Conservation (phyloP, 2,888 invertebrate species). For the Xanthostigma xanthostigma region DNA sequence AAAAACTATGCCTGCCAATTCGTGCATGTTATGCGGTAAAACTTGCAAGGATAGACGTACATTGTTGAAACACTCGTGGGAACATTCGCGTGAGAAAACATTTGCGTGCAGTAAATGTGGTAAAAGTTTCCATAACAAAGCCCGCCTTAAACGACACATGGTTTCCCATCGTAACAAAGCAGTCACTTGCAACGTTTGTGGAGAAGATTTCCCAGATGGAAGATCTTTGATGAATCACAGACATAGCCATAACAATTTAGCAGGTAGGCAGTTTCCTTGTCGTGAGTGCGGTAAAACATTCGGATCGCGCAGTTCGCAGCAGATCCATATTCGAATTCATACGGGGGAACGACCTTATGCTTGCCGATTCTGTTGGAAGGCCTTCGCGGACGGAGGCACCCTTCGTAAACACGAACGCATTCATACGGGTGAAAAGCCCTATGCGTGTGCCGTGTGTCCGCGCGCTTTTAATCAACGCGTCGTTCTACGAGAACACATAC, state of each 20-base stretch:
- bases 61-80: constrained; percentile 51
- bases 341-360: constrained; percentile 75
- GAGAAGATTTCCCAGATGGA: constrained; percentile 55
- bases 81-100: constrained; percentile 47
- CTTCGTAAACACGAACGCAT: constrained; percentile 72
- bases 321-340: constrained; percentile 75
- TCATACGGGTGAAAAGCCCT: constrained; percentile 75
- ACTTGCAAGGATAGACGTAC: constrained; percentile 52
- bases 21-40: constrained; percentile 50
- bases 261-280: constrained; percentile 58
- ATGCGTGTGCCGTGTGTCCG: constrained; percentile 74
- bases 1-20: constrained; percentile 44
- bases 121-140: constrained; percentile 56
- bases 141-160: constrained; percentile 49
- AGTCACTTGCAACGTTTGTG: constrained; percentile 52
- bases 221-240: constrained; percentile 53
- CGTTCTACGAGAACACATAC: constrained; percentile 68
- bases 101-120: constrained; percentile 45
- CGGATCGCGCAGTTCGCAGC: constrained; percentile 71
- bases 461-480: constrained; percentile 79
- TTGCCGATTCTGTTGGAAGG: constrained; percentile 77
- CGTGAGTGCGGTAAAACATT: constrained; percentile 75
- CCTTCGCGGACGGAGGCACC: constrained; percentile 78
- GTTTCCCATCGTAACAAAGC: constrained; percentile 55
- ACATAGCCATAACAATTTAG: constrained; percentile 41